A percentile compares a stretch with the other conserved stretches of the same genome.
Conservation (phyloP, 2,888 invertebrate genomes). For the Stenodema calcarata region DNA sequence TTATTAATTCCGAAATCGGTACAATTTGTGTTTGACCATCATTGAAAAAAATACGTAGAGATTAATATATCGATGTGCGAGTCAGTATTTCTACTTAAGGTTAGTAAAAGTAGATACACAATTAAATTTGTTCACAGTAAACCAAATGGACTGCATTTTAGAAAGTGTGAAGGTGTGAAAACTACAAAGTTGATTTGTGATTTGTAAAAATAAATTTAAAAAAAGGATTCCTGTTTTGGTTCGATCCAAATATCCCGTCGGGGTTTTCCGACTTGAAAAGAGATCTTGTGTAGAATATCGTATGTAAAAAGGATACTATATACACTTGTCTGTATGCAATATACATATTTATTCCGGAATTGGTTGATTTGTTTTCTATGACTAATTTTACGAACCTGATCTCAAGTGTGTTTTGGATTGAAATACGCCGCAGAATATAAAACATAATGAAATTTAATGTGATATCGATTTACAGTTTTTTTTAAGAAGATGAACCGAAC, state of each 20-base stretch:
- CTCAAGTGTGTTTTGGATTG: no score
- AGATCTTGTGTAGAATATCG: conserved; percentile 5
- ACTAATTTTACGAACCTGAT: no score
- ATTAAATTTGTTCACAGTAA: background rate
- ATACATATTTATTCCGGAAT: conserved; percentile 42
- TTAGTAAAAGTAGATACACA: conserved; percentile 16
- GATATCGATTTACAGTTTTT: no score
- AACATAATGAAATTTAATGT: no score
- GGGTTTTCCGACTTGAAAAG: background rate
- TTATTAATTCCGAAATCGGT: background rate
- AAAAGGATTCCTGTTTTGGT: background rate
- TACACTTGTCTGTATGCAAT: conserved; percentile 30
- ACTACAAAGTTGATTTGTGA: background rate
- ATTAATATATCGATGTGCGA: background rate
- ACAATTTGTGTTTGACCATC: background rate
- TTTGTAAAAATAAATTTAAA: background rate
- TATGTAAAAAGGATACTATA: conserved; percentile 29
- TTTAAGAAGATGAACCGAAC: no score
- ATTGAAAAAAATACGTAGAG: background rate
- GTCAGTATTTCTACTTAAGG: conserved; percentile 29
- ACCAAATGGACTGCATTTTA: conserved; percentile 9
- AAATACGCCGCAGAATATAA: no score
- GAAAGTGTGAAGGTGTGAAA: conserved; percentile 14
- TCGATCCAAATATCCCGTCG: background rate
- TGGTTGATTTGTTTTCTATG: background rate